Percentiles rank a stretch among this genome's conserved stretches.
Evolutionary conservation across 2,797 vertebrate species (phyloP).

Genomic region (Champsocephalus gunnari): DNA sequence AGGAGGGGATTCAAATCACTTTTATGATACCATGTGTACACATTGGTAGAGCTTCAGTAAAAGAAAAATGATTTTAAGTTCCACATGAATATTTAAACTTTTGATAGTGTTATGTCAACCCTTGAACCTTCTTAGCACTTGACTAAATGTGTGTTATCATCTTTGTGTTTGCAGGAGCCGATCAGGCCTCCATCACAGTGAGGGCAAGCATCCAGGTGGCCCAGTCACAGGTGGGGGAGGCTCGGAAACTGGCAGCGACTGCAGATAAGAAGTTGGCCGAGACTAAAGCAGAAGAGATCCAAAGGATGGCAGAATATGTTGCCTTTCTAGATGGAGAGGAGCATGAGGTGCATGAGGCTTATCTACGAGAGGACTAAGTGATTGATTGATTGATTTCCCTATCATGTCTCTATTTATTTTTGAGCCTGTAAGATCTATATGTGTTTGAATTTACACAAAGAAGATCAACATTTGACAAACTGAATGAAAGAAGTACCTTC

Average conservation of each 20-base stretch:
- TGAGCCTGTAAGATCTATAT: not conserved
- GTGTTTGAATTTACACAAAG: slow-evolving; percentile 22
- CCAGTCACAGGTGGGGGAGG: slow-evolving; percentile 90
- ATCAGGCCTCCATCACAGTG: slow-evolving; percentile 88
- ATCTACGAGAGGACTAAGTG: slow-evolving; percentile 93
- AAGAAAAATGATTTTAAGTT: not conserved
- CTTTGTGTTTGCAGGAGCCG: slow-evolving; percentile 85
- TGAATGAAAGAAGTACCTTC: not conserved
- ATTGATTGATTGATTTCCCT: not conserved
- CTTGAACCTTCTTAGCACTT: slow-evolving; percentile 11
- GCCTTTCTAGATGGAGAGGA: slow-evolving; percentile 69
- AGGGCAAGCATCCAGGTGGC: slow-evolving; percentile 90
- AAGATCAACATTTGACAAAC: not conserved
- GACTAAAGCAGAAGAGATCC: slow-evolving; percentile 93
- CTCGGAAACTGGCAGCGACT: slow-evolving; percentile 85
- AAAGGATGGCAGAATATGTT: slow-evolving; percentile 83
- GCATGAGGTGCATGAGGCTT: slow-evolving; percentile 87
- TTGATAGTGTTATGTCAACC: not conserved
- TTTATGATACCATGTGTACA: not conserved
- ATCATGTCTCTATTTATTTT: not conserved
- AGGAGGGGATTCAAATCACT: not conserved
- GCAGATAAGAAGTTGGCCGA: slow-evolving; percentile 93
- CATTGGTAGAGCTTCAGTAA: not conserved
- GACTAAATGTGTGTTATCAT: slow-evolving; percentile 6
- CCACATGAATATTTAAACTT: not conserved